Base-by-base conservation (phyloP, 1,140 invertebrate species). In the Anastrepha ludens region DNA sequence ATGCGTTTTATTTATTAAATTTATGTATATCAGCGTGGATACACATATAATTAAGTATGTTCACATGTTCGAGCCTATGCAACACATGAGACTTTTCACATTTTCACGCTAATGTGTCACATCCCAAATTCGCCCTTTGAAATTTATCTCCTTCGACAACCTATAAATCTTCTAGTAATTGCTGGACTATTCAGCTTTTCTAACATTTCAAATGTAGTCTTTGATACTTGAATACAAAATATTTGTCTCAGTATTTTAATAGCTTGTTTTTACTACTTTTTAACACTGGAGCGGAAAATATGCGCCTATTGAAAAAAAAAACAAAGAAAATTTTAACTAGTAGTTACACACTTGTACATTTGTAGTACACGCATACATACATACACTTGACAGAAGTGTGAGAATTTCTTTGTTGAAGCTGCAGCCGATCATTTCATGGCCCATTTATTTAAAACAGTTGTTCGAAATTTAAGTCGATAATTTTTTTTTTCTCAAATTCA, bases 371-470 rank as follows among this genome's bases (percentile, higher is more conserved):
- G 41, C 39, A 67, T 67, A 11, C 9, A 20, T 47, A 13, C 39
- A 8, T 70, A 11, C 67, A 15, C 15, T 44, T 47, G 9, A 15
- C 15, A 74, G 44, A 74, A 74, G 67, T 74, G 67, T 74, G 67
- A 47, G 67, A 74, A 65, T 17, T 74, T 74, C 44, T 74, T 74
- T 0, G 15, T 17, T 6, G 41, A 74, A 74, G 67, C 41, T 74
- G 67, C 11, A 44, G 41, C 39, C 11, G 39, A 74, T 74, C 44
- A 44, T 74, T 74, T 74, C 67, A 74, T 74, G 67, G 39, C 41
- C 44, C 67, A 74, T 74, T 74, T 74, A 74, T 3, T 47, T 74
- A 74, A 74, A 74, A 74, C 39, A 74, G 41, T n/a, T 17, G 67
- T 44, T 74, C 39, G 11, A 47, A 74, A 47, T 67, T 74, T 44